Conservation (phyloP, 2,888 invertebrate species). For the Hetaerina titia region DNA sequence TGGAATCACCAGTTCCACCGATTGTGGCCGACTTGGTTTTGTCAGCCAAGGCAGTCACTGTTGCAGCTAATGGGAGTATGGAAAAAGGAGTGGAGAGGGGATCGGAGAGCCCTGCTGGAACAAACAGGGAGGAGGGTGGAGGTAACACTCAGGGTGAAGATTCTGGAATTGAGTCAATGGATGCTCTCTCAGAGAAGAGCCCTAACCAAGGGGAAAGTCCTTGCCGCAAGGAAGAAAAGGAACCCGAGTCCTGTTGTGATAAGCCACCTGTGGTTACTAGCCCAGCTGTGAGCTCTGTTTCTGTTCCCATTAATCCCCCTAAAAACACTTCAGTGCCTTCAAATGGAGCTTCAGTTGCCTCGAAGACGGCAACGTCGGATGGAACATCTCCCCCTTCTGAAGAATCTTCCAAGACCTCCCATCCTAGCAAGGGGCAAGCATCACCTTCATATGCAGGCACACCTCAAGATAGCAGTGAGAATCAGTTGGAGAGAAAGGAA, state of each 20-base stretch:
- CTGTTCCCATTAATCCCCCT: conserved; percentile 56
- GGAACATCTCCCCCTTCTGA: conserved; percentile 41
- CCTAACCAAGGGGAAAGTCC: conserved; percentile 91
- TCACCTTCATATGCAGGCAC: background rate
- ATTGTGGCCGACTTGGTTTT: conserved; percentile 45
- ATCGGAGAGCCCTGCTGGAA: conserved; percentile 70
- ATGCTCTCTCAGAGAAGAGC: conserved; percentile 94
- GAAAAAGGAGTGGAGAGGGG: conserved; percentile 65
- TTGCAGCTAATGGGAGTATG: conserved; percentile 33
- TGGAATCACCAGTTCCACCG: conserved; percentile 44
- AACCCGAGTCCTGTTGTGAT: conserved; percentile 69
- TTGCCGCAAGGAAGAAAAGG: conserved; percentile 75
- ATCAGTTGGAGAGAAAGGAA: background rate
- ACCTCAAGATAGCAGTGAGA: background rate
- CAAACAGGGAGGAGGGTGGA: conserved; percentile 72
- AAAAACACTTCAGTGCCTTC: conserved; percentile 67
- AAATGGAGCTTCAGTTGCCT: conserved; percentile 60
- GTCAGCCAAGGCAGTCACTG: conserved; percentile 46
- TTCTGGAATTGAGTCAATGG: conserved; percentile 96
- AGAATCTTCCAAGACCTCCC: conserved; percentile 47
- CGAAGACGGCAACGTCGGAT: conserved; percentile 31
- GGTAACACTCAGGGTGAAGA: conserved; percentile 86
- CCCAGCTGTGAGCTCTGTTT: conserved; percentile 61
- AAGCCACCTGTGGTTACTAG: conserved; percentile 44
- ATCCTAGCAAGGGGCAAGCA: conserved; percentile 17